Percentiles rank a stretch among this genome's conserved stretches.
Evolutionary conservation across 2,113 vertebrate species (phyloP).

Genomic region (Numida meleagris): DNA sequence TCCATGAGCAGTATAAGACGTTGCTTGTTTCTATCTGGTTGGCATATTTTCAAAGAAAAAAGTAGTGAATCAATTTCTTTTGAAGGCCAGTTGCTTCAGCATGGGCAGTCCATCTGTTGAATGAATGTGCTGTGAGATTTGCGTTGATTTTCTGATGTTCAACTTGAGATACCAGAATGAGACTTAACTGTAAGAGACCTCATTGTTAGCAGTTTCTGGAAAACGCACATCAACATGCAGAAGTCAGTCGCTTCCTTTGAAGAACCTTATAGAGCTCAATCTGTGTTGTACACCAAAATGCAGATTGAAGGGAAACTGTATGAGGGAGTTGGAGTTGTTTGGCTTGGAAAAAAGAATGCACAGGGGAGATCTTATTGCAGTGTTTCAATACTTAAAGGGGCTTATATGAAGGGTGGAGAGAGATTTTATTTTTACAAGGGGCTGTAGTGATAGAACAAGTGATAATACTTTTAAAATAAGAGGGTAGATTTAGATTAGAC

Average conservation of each 20-base stretch:
- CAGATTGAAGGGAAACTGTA: neutral
- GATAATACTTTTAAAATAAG: neutral
- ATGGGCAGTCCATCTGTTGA: neutral
- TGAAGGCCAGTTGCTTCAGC: slow-evolving; percentile 16
- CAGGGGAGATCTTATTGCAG: neutral
- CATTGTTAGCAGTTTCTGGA: neutral
- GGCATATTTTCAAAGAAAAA: slow-evolving; percentile 25
- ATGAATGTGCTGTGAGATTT: slow-evolving; percentile 9
- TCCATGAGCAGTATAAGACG: neutral
- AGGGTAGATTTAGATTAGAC: neutral
- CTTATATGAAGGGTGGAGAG: neutral
- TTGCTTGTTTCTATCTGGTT: slow-evolving; percentile 2
- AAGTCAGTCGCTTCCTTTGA: neutral
- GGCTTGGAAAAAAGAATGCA: neutral
- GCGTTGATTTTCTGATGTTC: neutral
- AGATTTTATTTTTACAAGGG: neutral
- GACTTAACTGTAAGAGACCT: neutral
- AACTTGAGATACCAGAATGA: neutral
- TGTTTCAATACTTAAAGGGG: neutral
- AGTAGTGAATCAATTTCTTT: slow-evolving; percentile 4
- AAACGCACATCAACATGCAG: neutral
- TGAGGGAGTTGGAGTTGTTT: neutral
- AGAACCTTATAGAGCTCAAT: neutral
- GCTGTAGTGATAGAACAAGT: neutral
- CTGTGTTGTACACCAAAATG: neutral